Base-by-base conservation (phyloP, 2,888 invertebrate genomes). In the Drosophila quinaria region DNA sequence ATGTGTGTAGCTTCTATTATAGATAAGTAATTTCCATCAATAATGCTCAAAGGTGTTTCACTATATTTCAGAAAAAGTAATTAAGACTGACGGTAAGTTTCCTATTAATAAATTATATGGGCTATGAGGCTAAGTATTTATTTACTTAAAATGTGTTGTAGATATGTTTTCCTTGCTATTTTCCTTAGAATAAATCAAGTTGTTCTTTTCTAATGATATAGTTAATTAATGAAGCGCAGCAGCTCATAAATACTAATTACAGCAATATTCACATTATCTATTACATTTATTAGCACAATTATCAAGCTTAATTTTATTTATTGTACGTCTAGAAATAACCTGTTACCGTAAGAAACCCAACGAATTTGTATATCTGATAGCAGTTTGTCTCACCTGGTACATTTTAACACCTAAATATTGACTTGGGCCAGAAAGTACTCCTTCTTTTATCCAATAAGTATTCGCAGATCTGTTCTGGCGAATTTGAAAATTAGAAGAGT, bases 371-470 rank as follows among this genome's bases (percentile, higher is more conserved):
- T 29, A 47, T 15, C 29, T 29, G 15, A 8, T 35, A 9, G 19
- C 5, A 54, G 4, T 41, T 41, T 29, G 19, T 6, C 35, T 52
- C 51, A 59, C 13, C 47, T 61, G 49, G 54, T 56, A 19, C 11
- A 65, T 69, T 80, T 79, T 72, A 44, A 56, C 78, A 78, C 64
- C 51, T 35, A 13, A 52, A 47, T 70, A 67, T 75, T 71, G 52
- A 68, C 31, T 56, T 42, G 22, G 31, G 10, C 5, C 1, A 17
- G 31, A 29, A 59, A 39, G 37, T 46, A 33, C 2, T 13, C n/a
- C 9, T 13, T 9, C 4, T 33, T 19, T 19, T n/a, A 19, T 6
- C 13, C 17, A 29, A 46, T 8, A 15, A n/a, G 8, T 19, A 42
- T 19, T 42, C 41, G 42, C 47, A 31, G 29, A 47, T 33, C 49